Percentiles rank a stretch among this genome's conserved stretches.
phyloP scores from a whole-genome alignment of 2,113 vertebrate species.

The Phoenicopterus ruber region DNA sequence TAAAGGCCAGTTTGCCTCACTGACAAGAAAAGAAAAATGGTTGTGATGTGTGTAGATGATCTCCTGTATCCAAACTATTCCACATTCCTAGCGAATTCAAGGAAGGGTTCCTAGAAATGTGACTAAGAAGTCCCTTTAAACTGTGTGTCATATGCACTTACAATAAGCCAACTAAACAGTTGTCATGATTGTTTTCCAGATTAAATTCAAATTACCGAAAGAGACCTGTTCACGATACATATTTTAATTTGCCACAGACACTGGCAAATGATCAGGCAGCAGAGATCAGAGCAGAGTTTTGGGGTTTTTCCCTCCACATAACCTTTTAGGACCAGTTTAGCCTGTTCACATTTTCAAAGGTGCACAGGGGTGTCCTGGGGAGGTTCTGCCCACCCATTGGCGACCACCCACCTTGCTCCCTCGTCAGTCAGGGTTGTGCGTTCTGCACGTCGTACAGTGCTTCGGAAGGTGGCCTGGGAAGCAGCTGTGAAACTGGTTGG shows the following conservation, averaged over 20 bases:
- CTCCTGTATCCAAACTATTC: not conserved
- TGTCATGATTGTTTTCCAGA: not conserved
- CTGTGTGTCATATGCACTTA: not conserved
- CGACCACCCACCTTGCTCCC: not conserved
- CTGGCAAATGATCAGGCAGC: not conserved
- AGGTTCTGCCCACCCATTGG: not conserved
- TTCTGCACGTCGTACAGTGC: not conserved
- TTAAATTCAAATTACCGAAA: not conserved
- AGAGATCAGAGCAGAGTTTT: not conserved
- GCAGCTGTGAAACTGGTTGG: not conserved
- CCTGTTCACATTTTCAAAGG: not conserved
- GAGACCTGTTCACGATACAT: not conserved
- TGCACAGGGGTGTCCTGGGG: not conserved
- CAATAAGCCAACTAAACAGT: not conserved
- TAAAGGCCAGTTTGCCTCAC: not conserved
- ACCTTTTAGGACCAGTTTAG: not conserved
- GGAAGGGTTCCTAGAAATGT: not conserved
- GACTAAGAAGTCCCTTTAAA: not conserved
- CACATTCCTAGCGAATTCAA: not conserved
- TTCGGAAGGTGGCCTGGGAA: not conserved
- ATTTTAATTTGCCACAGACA: not conserved
- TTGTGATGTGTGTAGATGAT: not conserved
- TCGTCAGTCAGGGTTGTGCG: not conserved
- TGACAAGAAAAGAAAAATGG: not conserved
- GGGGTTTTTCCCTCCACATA: not conserved